Evolutionary conservation across 1,140 invertebrate genomes (phyloP).

Genomic region (Lepidurus apus): DNA sequence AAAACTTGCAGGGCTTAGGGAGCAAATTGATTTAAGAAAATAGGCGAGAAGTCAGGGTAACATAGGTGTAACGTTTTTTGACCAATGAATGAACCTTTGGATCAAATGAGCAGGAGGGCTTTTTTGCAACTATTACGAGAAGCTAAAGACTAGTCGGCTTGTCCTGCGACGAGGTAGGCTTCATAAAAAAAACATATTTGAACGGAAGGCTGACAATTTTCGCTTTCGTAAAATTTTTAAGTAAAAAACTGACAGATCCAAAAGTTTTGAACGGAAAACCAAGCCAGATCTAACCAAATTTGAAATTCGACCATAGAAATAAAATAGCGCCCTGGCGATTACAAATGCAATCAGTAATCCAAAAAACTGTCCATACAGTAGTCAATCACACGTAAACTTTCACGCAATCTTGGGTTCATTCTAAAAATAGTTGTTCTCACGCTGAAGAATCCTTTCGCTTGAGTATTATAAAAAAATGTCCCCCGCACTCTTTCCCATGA

Average conservation of each 20-base stretch:
- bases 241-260: conserved; percentile 5
- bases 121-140: conserved; percentile 13
- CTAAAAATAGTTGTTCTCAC: conserved; percentile 19
- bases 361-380: conserved; percentile 9
- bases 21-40: conserved; percentile 9
- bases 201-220: background rate
- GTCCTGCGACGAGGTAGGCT: conserved; percentile 20
- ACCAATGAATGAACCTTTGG: conserved; percentile 21
- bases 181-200: background rate
- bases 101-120: conserved; percentile 17
- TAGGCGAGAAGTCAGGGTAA: background rate
- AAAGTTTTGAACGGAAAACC: background rate
- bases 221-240: background rate
- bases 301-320: background rate
- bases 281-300: background rate
- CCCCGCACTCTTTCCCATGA: background rate
- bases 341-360: background rate
- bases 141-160: conserved; percentile 21
- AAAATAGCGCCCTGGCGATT: conserved; percentile 3
- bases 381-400: background rate
- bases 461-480: conserved; percentile 3
- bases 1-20: conserved; percentile 14
- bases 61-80: conserved; percentile 15
- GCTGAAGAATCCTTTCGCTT: conserved; percentile 17
- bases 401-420: conserved; percentile 13